Conservation (phyloP, 2,888 invertebrate genomes). For the Drosophila leonis region DNA sequence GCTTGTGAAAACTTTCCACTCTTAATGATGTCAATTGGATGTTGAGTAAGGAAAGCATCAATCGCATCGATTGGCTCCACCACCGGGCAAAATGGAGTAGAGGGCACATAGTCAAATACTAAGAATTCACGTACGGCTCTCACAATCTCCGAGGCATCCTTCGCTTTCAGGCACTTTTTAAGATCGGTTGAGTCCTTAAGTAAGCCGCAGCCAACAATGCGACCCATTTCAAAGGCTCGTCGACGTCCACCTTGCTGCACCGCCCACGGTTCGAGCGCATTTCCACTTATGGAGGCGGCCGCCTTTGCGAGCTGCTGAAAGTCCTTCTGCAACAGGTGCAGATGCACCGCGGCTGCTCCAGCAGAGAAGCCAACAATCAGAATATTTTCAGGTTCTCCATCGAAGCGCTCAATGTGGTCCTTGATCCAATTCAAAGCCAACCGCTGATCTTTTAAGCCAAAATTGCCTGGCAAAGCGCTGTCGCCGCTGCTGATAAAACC, state of each 20-base stretch:
- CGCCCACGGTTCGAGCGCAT: conserved; percentile 88
- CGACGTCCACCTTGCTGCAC: conserved; percentile 86
- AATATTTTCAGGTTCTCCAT: conserved; percentile 87
- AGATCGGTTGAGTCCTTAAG: conserved; percentile 86
- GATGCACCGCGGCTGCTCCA: conserved; percentile 91
- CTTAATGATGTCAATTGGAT: conserved; percentile 88
- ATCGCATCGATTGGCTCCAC: conserved; percentile 86
- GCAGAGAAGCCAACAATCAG: conserved; percentile 90
- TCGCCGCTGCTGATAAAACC: conserved; percentile 92
- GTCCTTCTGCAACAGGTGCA: conserved; percentile 89
- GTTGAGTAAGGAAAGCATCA: conserved; percentile 88
- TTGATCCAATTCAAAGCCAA: conserved; percentile 56
- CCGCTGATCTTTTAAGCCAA: conserved; percentile 57
- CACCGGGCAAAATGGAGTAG: conserved; percentile 91
- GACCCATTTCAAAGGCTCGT: conserved; percentile 88
- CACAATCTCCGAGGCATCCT: conserved; percentile 29
- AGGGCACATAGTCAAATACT: conserved; percentile 88
- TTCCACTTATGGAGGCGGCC: conserved; percentile 88
- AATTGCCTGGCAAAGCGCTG: conserved; percentile 86
- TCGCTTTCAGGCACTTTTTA: conserved; percentile 78
- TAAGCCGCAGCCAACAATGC: conserved; percentile 88
- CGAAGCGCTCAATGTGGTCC: conserved; percentile 83
- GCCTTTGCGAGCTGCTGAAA: conserved; percentile 58
- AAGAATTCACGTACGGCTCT: conserved; percentile 56
- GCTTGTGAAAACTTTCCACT: conserved; percentile 88